Evolutionary conservation across 35 echinoderm and acorn worm species (phyloP), one percentile per base, ranked within the genome.

Genomic region (Anneissia japonica): DNA sequence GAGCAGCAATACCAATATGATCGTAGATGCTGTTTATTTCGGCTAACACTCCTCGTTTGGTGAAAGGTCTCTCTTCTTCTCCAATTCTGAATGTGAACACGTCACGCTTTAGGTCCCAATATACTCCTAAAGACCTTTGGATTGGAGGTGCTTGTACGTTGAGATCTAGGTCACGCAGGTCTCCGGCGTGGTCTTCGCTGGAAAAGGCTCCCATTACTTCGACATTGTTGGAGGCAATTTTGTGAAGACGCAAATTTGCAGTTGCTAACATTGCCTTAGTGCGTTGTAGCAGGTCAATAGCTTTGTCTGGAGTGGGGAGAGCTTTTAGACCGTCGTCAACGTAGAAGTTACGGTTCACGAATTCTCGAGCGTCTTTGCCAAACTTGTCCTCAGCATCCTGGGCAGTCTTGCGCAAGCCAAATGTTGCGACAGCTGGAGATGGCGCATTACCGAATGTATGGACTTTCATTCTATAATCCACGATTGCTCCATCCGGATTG

Each of bases 261-360:
- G 85, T 38, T 23, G 85, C 79, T n/a, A 79, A 77, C 76, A 89
- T 93, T 11, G 34, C 29, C 39, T 72, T 82, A 46, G 87, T 89
- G 6, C 72, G 46, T 4, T 46, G 35, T 3, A 93, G 26, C 10
- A 90, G 74, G 13, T 90, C 74, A 31, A 86, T 86, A 46, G 92
- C 92, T 38, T 55, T 36, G 0, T 37, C 7, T 19, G 41, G 4
- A 11, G 46, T 90, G 7, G 87, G 40, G 6, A 83, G 39, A 4
- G 92, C 89, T 35, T 43, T 46, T 0, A 93, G 83, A 1, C 92
- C 87, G 39, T 90, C 92, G 73, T 94, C 92, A 12, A 94, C 92
- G 74, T 94, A 94, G 46, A 94, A 94, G 46, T 94, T 73, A 21
- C 41, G 34, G 21, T 77, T 35, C 0, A 90, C 51, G 36, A 78